Conservation (phyloP, 2,888 invertebrate genomes). For the Leptopterna dolabrata region DNA sequence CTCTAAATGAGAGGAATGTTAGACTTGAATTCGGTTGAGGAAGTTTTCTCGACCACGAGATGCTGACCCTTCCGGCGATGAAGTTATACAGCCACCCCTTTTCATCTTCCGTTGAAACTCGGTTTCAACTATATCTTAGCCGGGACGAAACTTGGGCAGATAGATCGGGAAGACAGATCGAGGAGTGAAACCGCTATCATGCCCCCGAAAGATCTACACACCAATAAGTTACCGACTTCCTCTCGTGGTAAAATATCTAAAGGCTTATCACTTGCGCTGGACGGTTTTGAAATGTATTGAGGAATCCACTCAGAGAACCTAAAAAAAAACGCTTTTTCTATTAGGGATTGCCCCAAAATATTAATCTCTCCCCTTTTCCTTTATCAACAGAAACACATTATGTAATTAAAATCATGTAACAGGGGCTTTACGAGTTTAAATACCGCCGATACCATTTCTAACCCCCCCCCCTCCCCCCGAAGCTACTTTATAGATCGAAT, state of each 20-base stretch:
- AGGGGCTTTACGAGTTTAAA: no score
- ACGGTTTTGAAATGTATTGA: neutral
- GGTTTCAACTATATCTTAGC: neutral
- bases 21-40: neutral
- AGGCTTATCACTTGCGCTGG: neutral
- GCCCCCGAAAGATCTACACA: neutral
- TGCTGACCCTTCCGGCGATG: neutral
- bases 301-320: no score
- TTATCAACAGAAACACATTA: no score
- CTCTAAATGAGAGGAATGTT: neutral
- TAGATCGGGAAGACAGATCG: neutral
- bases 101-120: neutral
- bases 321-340: no score
- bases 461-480: no score
- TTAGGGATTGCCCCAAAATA: no score
- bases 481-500: no score
- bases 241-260: neutral
- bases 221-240: conserved; percentile 3
- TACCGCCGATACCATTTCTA: no score
- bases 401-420: no score
- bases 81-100: neutral
- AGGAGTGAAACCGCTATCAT: neutral
- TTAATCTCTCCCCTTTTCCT: no score
- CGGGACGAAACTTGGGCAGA: neutral
- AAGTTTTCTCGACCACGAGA: neutral